Evolutionary conservation across 2,888 invertebrate genomes (phyloP).

Genomic region (Coremacera marginata): DNA sequence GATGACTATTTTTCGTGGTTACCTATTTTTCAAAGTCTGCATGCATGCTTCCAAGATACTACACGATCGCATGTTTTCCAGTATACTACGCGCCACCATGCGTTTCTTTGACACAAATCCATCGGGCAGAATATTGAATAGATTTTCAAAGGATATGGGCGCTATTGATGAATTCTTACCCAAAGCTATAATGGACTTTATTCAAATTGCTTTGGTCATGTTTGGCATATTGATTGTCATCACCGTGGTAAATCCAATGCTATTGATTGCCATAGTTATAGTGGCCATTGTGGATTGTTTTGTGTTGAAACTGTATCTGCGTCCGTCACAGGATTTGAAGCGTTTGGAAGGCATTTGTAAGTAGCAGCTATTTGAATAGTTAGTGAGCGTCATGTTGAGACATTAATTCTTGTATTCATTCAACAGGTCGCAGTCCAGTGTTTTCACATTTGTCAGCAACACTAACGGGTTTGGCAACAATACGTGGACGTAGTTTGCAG

Average conservation of each 20-base stretch:
- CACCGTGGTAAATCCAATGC: slow-evolving; percentile 77
- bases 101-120: slow-evolving; percentile 90
- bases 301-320: slow-evolving; percentile 77
- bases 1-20: slow-evolving; percentile 74
- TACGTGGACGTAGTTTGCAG: slow-evolving; percentile 83
- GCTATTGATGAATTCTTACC: slow-evolving; percentile 74
- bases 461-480: slow-evolving; percentile 86
- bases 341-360: slow-evolving; percentile 79
- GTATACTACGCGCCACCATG: slow-evolving; percentile 82
- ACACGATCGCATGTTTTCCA: slow-evolving; percentile 87
- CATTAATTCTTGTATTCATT: neutral
- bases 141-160: slow-evolving; percentile 83
- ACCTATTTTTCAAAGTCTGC: slow-evolving; percentile 80
- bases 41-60: slow-evolving; percentile 82
- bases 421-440: slow-evolving; percentile 83
- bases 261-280: slow-evolving; percentile 76
- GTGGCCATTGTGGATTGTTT: slow-evolving; percentile 76
- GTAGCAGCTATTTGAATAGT: slow-evolving; percentile 52
- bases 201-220: slow-evolving; percentile 73
- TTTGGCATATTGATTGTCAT: slow-evolving; percentile 83
- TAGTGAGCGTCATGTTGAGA: neutral
- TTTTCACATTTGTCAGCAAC: slow-evolving; percentile 92
- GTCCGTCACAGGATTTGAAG: slow-evolving; percentile 81
- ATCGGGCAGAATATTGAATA: slow-evolving; percentile 79
- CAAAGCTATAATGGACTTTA: slow-evolving; percentile 71